Evolutionary conservation across 2,113 vertebrate species (phyloP), one percentile per base, ranked within the genome.

Genomic region (Rostratula benghalensis): DNA sequence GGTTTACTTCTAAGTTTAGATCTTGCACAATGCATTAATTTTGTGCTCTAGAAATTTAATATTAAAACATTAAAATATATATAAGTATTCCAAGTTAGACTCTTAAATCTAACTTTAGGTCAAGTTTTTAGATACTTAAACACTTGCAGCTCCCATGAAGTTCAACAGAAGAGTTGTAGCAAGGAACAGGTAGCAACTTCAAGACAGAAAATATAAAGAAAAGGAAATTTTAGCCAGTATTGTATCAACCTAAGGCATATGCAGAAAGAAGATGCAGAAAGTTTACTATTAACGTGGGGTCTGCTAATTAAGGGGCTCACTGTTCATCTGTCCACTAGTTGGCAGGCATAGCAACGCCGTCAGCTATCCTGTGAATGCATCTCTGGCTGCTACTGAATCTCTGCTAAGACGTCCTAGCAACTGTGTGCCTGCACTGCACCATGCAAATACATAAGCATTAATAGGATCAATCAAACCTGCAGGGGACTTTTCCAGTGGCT

Each of bases 251-350:
- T 37, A 39, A 90, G 23, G 45, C 33, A 39, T 5, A 33, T 57
- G 63, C 50, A 70, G 41, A 80, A 77, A 35, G 75, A 82, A 76
- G 27, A 48, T 7, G 20, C 8, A 67, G 63, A 71, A 90, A 80
- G 85, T 33, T 8, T 37, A 61, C 35, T 9, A 28, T 48, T 68
- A 41, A 22, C 23, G 18, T 30, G 61, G 64, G 78, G 90, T 89
- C 71, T 65, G 53, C 73, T 89, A 69, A 67, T 87, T 89, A 61
- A 82, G 60, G 69, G 25, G 33, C 50, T 92, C 17, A 0, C 35
- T 20, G 19, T 57, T 65, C 68, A 5, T 83, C 60, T 92, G 82
- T 91, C 96, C 96, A 68, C 93, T 95, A 92, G 90, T 59, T 97
- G 96, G 95, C 89, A 91, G 93, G 74, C 81, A 41, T 28, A 78